These are phyloP conservation scores for Synergus laeviventris DNA, from an alignment of 2,888 invertebrate species.

Conservation along the genomic window DNA sequence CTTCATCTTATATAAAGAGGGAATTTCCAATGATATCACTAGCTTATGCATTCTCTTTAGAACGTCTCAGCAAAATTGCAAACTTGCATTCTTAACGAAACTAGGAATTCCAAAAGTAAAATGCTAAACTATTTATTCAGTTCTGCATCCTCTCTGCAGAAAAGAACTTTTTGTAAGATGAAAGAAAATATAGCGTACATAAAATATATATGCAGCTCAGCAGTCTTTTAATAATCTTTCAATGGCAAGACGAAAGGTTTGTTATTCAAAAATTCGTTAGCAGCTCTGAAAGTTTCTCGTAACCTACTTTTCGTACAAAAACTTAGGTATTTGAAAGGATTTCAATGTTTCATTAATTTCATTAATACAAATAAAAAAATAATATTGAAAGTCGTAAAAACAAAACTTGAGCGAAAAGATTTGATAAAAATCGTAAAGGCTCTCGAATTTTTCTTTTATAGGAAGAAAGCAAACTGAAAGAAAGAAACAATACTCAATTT, in stretches of 20 bases:
- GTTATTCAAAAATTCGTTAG: not conserved
- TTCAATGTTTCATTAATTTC: not conserved
- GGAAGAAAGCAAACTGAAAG: conserved; percentile 1
- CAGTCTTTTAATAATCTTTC: not conserved
- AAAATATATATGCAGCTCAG: not conserved
- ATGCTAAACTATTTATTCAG: not conserved
- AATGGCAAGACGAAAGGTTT: not conserved
- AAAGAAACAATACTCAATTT: conserved; percentile 8
- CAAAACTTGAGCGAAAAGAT: not conserved
- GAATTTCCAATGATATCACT: conserved; percentile 9
- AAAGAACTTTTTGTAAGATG: not conserved
- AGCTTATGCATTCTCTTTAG: conserved; percentile 23
- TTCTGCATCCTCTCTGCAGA: not conserved
- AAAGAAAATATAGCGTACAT: not conserved
- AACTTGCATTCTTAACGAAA: not conserved
- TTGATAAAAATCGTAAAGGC: conserved; percentile 22
- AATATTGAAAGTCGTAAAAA: not conserved
- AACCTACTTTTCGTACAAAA: not conserved
- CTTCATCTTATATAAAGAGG: not conserved
- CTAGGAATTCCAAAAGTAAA: not conserved
- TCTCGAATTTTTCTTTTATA: not conserved
- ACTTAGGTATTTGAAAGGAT: not conserved
- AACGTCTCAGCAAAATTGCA: not conserved
- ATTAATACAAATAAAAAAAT: not conserved
- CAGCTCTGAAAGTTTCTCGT: not conserved